A percentile compares a stretch with the other conserved stretches of the same genome.
Conservation (phyloP, 2,797 vertebrate genomes). For the Labeo calbasu region DNA sequence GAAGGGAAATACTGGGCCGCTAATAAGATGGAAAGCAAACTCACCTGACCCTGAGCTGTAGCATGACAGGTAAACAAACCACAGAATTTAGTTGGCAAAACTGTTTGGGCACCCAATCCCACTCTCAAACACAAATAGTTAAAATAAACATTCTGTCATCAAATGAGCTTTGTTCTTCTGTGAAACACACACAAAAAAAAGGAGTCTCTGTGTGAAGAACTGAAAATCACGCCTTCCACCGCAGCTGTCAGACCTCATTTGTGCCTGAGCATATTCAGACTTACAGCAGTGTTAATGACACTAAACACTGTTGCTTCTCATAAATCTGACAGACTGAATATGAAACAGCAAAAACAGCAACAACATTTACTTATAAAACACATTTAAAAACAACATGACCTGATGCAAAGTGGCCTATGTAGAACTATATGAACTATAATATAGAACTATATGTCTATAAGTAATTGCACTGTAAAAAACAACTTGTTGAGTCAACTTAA, state of each 20-base stretch:
- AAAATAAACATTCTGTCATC: not conserved
- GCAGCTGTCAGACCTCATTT: not conserved
- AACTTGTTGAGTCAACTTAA: no score
- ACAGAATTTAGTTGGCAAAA: not conserved
- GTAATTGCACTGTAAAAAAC: not conserved
- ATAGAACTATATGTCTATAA: no score
- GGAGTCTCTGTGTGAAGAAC: not conserved
- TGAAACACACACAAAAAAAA: not conserved
- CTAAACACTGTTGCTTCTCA: not conserved
- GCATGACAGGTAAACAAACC: constrained; percentile 2
- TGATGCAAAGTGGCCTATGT: not conserved
- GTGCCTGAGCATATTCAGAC: not conserved
- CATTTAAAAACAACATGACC: not conserved
- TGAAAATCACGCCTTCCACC: not conserved
- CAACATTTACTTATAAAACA: not conserved
- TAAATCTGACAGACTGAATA: not conserved
- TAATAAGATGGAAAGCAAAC: constrained; percentile 58
- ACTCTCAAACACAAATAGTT: not conserved
- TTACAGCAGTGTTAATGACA: not conserved
- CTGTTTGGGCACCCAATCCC: not conserved
- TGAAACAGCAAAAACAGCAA: not conserved
- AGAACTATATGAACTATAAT: no score
- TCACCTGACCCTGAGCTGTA: constrained; percentile 21
- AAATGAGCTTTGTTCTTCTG: not conserved
- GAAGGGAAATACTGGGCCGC: constrained; percentile 46